Evolutionary conservation across 2,113 vertebrate species (phyloP).

Genomic region (Catharus bicknelli): DNA sequence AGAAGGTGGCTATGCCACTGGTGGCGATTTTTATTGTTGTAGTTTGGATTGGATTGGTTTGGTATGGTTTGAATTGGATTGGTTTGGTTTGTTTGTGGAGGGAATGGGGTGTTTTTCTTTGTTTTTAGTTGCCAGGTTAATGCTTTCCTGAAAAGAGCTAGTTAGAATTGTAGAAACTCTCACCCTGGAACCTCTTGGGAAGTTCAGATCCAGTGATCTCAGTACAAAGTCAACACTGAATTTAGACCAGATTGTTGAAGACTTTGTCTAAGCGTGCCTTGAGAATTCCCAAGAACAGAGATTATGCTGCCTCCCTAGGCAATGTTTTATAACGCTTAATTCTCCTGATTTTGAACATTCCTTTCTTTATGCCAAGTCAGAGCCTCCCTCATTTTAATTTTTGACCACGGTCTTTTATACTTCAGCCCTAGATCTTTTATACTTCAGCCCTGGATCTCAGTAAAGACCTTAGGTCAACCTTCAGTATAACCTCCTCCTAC

Average conservation of each 20-base stretch:
- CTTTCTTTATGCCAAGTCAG: background rate
- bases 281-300: background rate
- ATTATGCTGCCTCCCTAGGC: background rate
- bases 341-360: background rate
- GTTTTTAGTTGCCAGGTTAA: background rate
- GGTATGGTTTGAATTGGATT: background rate
- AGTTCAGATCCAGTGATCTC: background rate
- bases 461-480: background rate
- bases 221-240: background rate
- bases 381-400: background rate
- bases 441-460: background rate
- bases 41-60: background rate
- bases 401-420: background rate
- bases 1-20: background rate
- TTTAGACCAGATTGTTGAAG: background rate
- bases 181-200: background rate
- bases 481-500: background rate
- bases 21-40: background rate
- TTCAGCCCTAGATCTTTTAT: background rate
- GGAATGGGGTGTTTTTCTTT: background rate
- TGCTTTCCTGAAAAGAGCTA: background rate
- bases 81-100: background rate
- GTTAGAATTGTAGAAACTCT: background rate
- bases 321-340: background rate
- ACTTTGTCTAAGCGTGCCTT: background rate